Percentiles rank a stretch among this genome's conserved stretches.
These are phyloP conservation scores for Melieria omissa DNA, from an alignment of 2,888 invertebrate genomes.

Conservation along the genomic window DNA sequence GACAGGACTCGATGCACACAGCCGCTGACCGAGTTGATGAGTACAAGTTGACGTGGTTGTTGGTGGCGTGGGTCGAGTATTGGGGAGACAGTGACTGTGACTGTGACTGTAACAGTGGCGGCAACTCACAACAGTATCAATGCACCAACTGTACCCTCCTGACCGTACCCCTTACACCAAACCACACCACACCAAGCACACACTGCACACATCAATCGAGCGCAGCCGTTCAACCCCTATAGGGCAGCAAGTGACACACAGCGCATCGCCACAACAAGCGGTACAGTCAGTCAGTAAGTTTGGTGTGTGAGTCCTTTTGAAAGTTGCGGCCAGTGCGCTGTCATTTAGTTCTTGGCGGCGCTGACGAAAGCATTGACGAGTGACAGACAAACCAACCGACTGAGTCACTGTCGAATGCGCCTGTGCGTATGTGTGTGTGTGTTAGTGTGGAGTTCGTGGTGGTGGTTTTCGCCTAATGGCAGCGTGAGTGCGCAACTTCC, in stretches of 20 bases:
- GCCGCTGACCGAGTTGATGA: neutral
- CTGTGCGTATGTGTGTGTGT: neutral
- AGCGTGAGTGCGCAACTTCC: slow-evolving; percentile 46
- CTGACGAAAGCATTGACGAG: slow-evolving; percentile 42
- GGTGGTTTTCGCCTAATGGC: slow-evolving; percentile 53
- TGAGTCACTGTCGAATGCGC: slow-evolving; percentile 20
- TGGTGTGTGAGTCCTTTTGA: slow-evolving; percentile 1
- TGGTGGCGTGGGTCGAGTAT: slow-evolving; percentile 5
- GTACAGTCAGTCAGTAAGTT: neutral
- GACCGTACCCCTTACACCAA: slow-evolving; percentile 27
- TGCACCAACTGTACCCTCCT: slow-evolving; percentile 61
- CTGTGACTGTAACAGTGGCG: slow-evolving; percentile 40
- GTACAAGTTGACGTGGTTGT: slow-evolving; percentile 8
- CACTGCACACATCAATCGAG: too few relatives aligned
- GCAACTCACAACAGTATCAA: slow-evolving; percentile 62
- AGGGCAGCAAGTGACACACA: slow-evolving; percentile 30
- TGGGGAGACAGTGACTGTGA: slow-evolving; percentile 39
- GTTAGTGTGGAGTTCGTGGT: slow-evolving; percentile 3
- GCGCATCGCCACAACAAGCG: too few relatives aligned
- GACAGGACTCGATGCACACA: neutral
- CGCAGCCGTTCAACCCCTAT: neutral
- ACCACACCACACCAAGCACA: neutral
- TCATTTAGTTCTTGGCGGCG: neutral
- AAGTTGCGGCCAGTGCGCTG: neutral
- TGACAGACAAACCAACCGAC: slow-evolving; percentile 51